Conservation (phyloP, 2,888 invertebrate species). For the Thelaira solivaga region DNA sequence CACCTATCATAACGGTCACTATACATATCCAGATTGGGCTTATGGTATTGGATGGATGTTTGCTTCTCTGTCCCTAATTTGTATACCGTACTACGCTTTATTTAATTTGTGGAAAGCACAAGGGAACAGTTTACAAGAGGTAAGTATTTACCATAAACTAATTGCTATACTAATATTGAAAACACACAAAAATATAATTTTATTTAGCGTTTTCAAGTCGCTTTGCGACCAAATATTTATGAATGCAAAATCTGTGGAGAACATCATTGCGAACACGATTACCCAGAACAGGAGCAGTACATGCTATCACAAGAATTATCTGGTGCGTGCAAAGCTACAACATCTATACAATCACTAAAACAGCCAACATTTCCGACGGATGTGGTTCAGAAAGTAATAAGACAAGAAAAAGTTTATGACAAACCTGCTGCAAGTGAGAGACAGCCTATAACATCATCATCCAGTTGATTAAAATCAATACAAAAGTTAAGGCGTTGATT, state of each 20-base stretch:
- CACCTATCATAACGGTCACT: conserved; percentile 87
- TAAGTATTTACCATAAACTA: conserved; percentile 71
- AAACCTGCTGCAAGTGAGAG: conserved; percentile 69
- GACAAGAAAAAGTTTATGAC: conserved; percentile 67
- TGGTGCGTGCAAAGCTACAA: conserved; percentile 68
- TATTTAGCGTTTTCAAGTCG: conserved; percentile 84
- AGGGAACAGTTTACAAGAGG: conserved; percentile 85
- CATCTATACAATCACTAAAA: conserved; percentile 7
- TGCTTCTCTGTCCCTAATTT: conserved; percentile 87
- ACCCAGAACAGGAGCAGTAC: conserved; percentile 78
- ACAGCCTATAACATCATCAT: too few species aligned
- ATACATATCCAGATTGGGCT: conserved; percentile 90
- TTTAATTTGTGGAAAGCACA: conserved; percentile 84
- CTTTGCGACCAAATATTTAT: conserved; percentile 86
- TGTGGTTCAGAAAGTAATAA: too few species aligned
- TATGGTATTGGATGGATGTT: conserved; percentile 90
- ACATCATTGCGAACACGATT: conserved; percentile 85
- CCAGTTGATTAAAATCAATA: too few species aligned
- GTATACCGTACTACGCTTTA: conserved; percentile 90
- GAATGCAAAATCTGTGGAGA: conserved; percentile 86
- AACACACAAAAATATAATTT: background rate
- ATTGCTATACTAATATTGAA: background rate
- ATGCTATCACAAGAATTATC: conserved; percentile 76
- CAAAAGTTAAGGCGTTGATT: too few species aligned
- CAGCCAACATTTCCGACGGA: conserved; percentile 33